These are phyloP conservation scores for Phodopus roborovskii DNA, from an alignment of 2,113 vertebrate species.

Conservation along the genomic window DNA sequence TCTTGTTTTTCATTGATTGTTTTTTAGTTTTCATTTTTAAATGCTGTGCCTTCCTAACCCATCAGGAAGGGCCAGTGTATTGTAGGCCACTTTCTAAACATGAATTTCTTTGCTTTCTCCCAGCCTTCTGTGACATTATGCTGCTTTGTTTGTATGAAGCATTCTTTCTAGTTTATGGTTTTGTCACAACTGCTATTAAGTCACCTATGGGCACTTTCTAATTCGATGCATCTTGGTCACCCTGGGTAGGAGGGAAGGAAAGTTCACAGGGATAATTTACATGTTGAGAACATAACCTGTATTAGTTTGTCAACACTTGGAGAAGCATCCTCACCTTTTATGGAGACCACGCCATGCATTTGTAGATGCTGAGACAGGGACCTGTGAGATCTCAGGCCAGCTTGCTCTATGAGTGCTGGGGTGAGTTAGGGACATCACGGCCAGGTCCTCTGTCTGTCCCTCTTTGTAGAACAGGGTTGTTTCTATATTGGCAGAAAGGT, in stretches of 20 bases:
- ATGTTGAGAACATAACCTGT: slow-evolving; percentile 28
- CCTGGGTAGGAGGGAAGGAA: slow-evolving; percentile 17
- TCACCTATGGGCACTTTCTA: not conserved
- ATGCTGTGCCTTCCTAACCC: not conserved
- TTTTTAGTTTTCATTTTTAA: slow-evolving; percentile 36
- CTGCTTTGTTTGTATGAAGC: not conserved
- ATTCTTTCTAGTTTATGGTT: slow-evolving; percentile 1
- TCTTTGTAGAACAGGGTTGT: not conserved
- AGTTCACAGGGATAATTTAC: slow-evolving; percentile 35
- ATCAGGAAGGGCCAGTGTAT: slow-evolving; percentile 10
- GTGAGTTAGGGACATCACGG: not conserved
- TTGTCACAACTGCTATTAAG: not conserved
- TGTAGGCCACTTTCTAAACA: not conserved
- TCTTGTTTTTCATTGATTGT: slow-evolving; percentile 28
- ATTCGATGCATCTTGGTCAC: slow-evolving; percentile 38
- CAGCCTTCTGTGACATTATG: slow-evolving; percentile 18
- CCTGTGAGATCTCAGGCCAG: not conserved
- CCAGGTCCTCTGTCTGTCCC: not conserved
- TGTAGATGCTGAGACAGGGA: not conserved
- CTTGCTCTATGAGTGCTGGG: not conserved
- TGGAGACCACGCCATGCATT: not conserved
- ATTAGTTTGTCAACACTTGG: not conserved
- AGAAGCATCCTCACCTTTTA: not conserved
- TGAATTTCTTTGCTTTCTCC: not conserved
- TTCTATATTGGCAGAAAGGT: slow-evolving; percentile 53